Evolutionary conservation across 1,140 invertebrate genomes (phyloP), one percentile per base, ranked within the genome.

Genomic region (Drosophila ficusphila): DNA sequence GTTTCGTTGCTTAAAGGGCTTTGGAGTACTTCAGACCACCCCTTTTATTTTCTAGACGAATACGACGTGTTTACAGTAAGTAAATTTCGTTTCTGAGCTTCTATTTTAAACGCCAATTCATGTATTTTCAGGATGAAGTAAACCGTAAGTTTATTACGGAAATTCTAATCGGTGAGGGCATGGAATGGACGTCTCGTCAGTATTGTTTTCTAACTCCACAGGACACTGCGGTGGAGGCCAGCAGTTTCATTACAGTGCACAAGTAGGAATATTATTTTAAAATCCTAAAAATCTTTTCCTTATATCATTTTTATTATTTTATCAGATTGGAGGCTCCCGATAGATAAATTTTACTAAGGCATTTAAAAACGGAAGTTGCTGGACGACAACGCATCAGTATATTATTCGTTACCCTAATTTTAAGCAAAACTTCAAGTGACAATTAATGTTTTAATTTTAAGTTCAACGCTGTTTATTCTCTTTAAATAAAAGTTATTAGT

Each of bases 1-100:
- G 96, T 99, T 6, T 96, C 97, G 12, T 98, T 99, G 86, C 95
- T 99, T 57, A 94, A 99, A 79, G 94, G 98, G 2, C 92, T 99
- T 9, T 99, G 98, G 98, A 95, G 97, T 36, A 95, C 95, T 48
- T 96, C 97, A 78, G 94, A 96, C 65, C 94, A 97, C 58, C 98
- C 98, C 0, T 99, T 99, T 91, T 96, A 97, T 90, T 98, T 99
- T 89, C 93, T 99, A 38, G 98, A 99, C 91, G 98, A 99, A 93
- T 99, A 99, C 92, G 98, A 99, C 91, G 98, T 99, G 0, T 99
- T 98, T 91, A 99, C 99, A 96, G 98, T 96, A 79, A 52, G 81
- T 51, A 11, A 19, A 4, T 6, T 16, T 31, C 14, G 11, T 95
- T n/a, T n/a, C n/a, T n/a, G n/a, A n/a, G n/a, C n/a, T n/a, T n/a